A percentile compares a stretch with the other conserved stretches of the same genome.
Evolutionary conservation across 2,888 invertebrate genomes (phyloP).

Genomic region (Nasonia oneida): DNA sequence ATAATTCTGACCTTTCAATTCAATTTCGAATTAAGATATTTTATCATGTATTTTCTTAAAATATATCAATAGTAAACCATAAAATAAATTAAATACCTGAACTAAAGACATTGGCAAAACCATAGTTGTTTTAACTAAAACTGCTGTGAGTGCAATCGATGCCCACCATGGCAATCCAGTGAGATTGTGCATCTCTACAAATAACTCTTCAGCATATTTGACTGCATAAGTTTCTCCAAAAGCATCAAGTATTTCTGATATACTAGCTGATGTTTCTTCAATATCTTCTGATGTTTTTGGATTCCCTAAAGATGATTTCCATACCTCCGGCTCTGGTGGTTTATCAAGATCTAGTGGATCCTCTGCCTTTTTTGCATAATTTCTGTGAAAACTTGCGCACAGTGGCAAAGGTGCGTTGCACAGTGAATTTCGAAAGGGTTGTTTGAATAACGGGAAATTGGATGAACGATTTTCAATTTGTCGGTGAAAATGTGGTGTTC

Average conservation of each 20-base stretch:
- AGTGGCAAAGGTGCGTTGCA: not conserved
- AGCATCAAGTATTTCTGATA: not conserved
- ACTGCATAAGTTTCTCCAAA: not conserved
- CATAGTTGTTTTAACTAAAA: conserved; percentile 84
- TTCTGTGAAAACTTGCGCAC: not conserved
- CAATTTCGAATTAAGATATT: not conserved
- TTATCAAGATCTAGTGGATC: not conserved
- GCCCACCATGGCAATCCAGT: conserved; percentile 87
- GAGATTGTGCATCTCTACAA: not conserved
- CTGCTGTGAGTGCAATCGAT: conserved; percentile 87
- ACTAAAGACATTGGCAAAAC: conserved; percentile 84
- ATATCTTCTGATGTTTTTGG: not conserved
- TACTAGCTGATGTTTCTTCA: not conserved
- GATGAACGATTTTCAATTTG: not conserved
- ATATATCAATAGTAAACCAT: not conserved
- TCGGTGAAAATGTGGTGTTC: not conserved
- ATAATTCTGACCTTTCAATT: not conserved
- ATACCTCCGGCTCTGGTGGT: not conserved
- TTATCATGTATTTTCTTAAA: not conserved
- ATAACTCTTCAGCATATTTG: not conserved
- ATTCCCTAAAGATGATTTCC: too few species aligned
- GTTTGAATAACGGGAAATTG: not conserved
- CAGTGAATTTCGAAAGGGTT: not conserved
- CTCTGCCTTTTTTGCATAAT: not conserved
- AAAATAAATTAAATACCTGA: conserved; percentile 76